These are phyloP conservation scores for Emydoidea blandingii DNA, from an alignment of 2,797 vertebrate genomes.

Conservation along the genomic window DNA sequence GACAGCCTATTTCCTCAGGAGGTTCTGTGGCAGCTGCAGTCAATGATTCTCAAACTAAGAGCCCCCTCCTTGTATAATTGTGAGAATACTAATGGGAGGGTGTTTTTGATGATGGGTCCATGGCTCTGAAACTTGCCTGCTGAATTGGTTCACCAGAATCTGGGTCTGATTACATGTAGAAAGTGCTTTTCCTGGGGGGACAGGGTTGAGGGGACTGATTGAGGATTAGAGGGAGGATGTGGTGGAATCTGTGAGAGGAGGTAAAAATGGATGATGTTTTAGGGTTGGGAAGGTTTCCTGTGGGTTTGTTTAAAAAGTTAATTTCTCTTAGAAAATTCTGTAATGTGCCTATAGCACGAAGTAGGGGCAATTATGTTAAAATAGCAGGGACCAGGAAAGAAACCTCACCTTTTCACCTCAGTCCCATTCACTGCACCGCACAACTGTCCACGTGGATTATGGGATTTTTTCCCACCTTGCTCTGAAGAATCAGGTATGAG, in stretches of 20 bases:
- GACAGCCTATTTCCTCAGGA: not conserved
- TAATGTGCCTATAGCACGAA: not conserved
- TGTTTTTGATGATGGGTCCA: slow-evolving; percentile 10
- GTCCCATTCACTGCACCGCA: not conserved
- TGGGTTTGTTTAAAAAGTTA: slow-evolving; percentile 6
- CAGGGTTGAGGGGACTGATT: not conserved
- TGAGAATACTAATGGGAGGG: not conserved
- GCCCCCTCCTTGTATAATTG: slow-evolving; percentile 2
- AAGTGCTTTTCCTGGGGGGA: not conserved
- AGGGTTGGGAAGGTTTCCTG: not conserved
- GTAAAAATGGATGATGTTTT: not conserved
- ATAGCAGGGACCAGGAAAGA: not conserved
- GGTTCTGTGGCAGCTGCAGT: not conserved
- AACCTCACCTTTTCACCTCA: not conserved
- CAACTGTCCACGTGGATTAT: not conserved
- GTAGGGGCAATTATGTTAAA: not conserved
- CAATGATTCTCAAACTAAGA: slow-evolving; percentile 12
- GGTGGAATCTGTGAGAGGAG: not conserved
- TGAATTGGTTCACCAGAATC: slow-evolving; percentile 7
- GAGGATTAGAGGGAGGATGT: not conserved
- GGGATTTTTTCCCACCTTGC: not conserved
- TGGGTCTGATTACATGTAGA: slow-evolving; percentile 1
- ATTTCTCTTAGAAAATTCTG: not conserved
- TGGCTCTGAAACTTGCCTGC: not conserved
- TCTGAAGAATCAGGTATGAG: not conserved